A percentile compares a stretch with the other conserved stretches of the same genome.
Conservation (phyloP, 2,797 vertebrate species). For the Periparus ater region DNA sequence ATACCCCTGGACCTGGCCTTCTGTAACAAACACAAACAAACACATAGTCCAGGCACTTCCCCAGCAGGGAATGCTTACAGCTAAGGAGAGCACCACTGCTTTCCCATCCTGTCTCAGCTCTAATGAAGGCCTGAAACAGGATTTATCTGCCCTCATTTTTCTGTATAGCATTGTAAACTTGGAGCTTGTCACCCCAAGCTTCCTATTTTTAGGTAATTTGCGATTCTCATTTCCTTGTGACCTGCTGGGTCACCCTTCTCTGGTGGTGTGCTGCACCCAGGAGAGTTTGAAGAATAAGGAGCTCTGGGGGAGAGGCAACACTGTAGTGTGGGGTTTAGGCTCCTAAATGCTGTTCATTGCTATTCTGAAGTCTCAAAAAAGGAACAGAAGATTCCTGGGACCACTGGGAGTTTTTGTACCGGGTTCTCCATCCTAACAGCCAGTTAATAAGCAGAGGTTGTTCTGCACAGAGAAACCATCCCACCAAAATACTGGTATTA, state of each 20-base stretch:
- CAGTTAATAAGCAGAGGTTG: background rate
- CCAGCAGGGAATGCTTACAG: background rate
- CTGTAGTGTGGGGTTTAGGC: background rate
- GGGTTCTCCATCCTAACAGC: background rate
- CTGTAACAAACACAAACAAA: background rate
- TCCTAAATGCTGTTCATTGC: background rate
- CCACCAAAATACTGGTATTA: background rate
- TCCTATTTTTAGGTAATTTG: background rate
- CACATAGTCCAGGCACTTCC: background rate
- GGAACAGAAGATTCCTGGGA: background rate
- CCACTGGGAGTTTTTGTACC: background rate
- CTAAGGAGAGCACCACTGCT: background rate
- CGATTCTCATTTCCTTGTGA: background rate
- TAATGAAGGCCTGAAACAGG: background rate
- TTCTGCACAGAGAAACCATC: background rate
- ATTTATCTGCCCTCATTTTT: background rate
- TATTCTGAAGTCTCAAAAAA: background rate
- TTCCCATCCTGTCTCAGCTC: background rate
- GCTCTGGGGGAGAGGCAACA: background rate
- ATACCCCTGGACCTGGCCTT: background rate
- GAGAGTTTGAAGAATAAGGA: background rate
- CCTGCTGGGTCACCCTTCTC: background rate
- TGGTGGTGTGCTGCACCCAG: rapidly evolving
- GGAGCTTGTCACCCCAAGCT: rapidly evolving
- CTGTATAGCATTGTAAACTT: background rate